Evolutionary conservation across 2,888 invertebrate species (phyloP).

Genomic region (Colostygia pectinataria): DNA sequence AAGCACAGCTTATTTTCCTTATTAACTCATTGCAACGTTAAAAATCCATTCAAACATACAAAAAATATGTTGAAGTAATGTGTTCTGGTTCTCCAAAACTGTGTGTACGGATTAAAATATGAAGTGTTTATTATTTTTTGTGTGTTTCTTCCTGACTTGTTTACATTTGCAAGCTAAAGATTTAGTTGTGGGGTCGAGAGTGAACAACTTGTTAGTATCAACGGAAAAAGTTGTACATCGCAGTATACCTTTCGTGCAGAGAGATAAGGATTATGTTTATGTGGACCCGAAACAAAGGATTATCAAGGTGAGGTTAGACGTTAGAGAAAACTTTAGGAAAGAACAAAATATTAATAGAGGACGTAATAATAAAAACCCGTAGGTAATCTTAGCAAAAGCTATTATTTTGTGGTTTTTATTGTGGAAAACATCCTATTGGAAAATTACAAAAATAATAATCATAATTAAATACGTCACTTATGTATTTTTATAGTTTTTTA

Average conservation of each 20-base stretch:
- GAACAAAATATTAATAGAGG: no score
- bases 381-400: no score
- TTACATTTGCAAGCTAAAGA: constrained; percentile 60
- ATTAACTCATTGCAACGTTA: constrained; percentile 39
- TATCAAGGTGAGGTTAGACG: constrained; percentile 72
- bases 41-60: constrained; percentile 41
- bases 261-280: constrained; percentile 69
- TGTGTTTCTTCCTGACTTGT: constrained; percentile 49
- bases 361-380: no score
- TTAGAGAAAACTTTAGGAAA: no score
- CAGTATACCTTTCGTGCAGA: constrained; percentile 55
- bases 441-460: no score
- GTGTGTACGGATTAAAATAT: constrained; percentile 42
- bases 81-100: no score
- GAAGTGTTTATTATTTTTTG: constrained; percentile 49
- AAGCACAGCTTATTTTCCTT: constrained; percentile 51
- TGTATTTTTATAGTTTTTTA: no score
- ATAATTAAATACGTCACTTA: no score
- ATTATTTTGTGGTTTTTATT: no score
- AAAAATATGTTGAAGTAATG: constrained; percentile 35
- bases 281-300: constrained; percentile 62
- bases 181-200: constrained; percentile 61
- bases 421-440: no score
- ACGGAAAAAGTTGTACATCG: constrained; percentile 62
- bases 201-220: constrained; percentile 67